Conservation (phyloP, 1,140 invertebrate species). For the Brachystomella parvula region DNA sequence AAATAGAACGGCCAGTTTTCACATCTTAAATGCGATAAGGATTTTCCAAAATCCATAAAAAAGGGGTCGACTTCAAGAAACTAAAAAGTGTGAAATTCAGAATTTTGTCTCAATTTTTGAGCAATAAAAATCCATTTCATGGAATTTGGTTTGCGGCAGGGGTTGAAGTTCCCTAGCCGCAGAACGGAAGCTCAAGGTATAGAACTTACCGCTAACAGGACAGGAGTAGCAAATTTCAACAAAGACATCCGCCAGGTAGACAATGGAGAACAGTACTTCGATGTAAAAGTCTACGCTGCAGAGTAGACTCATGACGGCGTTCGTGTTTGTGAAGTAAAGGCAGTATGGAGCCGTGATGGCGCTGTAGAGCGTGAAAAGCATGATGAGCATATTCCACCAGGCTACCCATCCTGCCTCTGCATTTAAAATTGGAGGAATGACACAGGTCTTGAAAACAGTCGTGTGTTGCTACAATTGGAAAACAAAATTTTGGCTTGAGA, state of each 20-base stretch:
- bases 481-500: not conserved
- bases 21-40: not conserved
- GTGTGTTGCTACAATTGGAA: conserved; percentile 2
- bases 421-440: conserved; percentile 24
- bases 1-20: no score
- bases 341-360: conserved; percentile 29
- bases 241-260: conserved; percentile 26
- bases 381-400: conserved; percentile 20
- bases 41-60: no score
- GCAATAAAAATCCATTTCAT: no score
- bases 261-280: not conserved
- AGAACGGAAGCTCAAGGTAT: no score
- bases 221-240: conserved; percentile 25
- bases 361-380: conserved; percentile 9
- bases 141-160: no score
- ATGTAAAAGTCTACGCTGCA: not conserved
- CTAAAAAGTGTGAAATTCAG: no score
- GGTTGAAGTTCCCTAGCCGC: no score
- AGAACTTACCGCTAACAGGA: conserved; percentile 27
- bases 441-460: conserved; percentile 9
- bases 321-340: conserved; percentile 16
- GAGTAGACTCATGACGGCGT: conserved; percentile 10
- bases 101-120: no score
- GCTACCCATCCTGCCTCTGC: conserved; percentile 18
- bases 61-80: no score